These are phyloP conservation scores for Chloroceryle inda DNA, from an alignment of 2,797 vertebrate species.

Conservation along the genomic window DNA sequence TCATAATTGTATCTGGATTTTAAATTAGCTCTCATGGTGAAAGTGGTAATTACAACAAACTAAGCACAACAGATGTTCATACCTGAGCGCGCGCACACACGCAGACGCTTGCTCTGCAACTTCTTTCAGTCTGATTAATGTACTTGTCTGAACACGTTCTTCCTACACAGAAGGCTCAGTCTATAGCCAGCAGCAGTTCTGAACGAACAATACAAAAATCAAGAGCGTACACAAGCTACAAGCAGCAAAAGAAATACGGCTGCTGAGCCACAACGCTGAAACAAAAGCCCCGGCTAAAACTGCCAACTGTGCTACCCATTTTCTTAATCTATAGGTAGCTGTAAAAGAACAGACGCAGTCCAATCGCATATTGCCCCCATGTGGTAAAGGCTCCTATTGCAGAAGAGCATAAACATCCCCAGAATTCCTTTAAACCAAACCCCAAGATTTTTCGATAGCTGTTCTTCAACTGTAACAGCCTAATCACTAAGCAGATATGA, in stretches of 20 bases:
- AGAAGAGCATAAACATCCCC: neutral
- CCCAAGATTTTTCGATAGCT: rapidly evolving
- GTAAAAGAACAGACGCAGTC: neutral
- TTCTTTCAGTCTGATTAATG: neutral
- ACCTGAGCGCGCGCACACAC: neutral
- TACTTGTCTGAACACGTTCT: neutral
- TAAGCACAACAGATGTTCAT: neutral
- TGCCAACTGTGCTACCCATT: rapidly evolving
- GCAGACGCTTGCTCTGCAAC: slow-evolving; percentile 3
- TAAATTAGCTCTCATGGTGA: neutral
- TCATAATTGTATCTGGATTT: neutral
- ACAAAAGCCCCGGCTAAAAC: neutral
- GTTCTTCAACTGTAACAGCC: neutral
- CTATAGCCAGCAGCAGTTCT: neutral
- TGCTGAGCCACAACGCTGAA: neutral
- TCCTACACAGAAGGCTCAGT: neutral
- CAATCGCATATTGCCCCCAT: neutral
- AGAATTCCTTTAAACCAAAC: neutral
- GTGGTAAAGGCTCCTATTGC: neutral
- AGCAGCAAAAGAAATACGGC: neutral
- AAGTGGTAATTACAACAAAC: neutral
- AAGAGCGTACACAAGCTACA: neutral
- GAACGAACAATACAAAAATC: neutral
- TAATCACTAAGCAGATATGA: rapidly evolving
- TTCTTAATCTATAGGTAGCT: neutral